A percentile compares a stretch with the other conserved stretches of the same genome.
Evolutionary conservation across 2,113 vertebrate species (phyloP).

Genomic region (Aldabrachelys gigantea): DNA sequence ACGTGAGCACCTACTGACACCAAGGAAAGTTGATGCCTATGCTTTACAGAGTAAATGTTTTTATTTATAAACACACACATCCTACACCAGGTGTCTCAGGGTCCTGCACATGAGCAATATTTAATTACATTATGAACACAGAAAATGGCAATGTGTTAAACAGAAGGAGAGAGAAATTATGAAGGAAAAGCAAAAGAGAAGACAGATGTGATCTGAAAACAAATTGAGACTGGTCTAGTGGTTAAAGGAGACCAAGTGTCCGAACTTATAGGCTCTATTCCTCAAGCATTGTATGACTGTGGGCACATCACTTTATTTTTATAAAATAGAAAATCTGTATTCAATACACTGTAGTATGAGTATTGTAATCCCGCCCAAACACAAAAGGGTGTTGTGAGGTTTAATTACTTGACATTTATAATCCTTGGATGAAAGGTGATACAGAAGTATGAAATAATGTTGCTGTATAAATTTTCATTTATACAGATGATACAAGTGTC

Average conservation of each 20-base stretch:
- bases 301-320: not conserved
- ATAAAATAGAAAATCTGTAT: not conserved
- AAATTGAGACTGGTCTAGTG: not conserved
- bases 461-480: not conserved
- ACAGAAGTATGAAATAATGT: not conserved
- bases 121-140: too few species aligned
- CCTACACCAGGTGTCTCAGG: too few species aligned
- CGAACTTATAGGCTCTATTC: not conserved
- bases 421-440: not conserved
- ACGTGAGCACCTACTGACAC: too few species aligned
- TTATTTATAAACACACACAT: too few species aligned
- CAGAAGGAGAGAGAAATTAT: too few species aligned
- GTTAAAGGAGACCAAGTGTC: not conserved
- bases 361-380: not conserved
- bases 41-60: too few species aligned
- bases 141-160: too few species aligned
- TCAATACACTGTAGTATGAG: not conserved
- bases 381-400: not conserved
- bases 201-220: not conserved
- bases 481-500: not conserved
- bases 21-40: too few species aligned
- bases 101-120: too few species aligned
- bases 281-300: not conserved
- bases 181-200: not conserved
- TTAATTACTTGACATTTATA: not conserved